Percentiles rank a stretch among this genome's conserved stretches.
These are phyloP conservation scores for Andrena fulva DNA, from an alignment of 2,888 invertebrate genomes.

Conservation along the genomic window DNA sequence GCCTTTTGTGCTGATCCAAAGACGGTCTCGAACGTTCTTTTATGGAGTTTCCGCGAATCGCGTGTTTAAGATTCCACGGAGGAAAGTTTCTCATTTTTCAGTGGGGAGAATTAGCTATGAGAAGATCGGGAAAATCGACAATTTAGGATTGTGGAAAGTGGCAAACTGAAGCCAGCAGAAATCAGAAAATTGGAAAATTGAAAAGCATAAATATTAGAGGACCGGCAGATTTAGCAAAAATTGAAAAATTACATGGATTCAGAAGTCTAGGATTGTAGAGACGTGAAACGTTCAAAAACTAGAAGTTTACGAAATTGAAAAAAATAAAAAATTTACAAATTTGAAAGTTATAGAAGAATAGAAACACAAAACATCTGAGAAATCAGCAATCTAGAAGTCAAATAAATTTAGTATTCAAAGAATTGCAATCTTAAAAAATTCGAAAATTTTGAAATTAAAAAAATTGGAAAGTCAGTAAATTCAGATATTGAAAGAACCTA, in stretches of 20 bases:
- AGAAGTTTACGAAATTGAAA: too few species aligned
- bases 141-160: neutral
- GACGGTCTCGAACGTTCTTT: neutral
- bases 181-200: neutral
- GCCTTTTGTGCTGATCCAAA: neutral
- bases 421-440: neutral
- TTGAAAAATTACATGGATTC: too few species aligned
- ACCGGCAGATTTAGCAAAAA: neutral
- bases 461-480: neutral
- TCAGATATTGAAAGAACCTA: neutral
- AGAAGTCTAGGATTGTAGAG: too few species aligned
- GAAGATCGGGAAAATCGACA: neutral
- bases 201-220: neutral
- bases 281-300: too few species aligned
- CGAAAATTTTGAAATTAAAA: neutral
- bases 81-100: neutral
- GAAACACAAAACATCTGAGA: too few species aligned
- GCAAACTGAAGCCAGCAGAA: neutral
- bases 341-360: too few species aligned
- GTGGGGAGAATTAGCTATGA: neutral
- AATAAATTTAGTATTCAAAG: neutral
- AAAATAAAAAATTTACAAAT: too few species aligned
- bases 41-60: neutral
- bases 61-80: neutral
- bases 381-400: neutral